Base-by-base conservation (phyloP, 2,797 vertebrate species). In the Acipenser oxyrinchus region DNA sequence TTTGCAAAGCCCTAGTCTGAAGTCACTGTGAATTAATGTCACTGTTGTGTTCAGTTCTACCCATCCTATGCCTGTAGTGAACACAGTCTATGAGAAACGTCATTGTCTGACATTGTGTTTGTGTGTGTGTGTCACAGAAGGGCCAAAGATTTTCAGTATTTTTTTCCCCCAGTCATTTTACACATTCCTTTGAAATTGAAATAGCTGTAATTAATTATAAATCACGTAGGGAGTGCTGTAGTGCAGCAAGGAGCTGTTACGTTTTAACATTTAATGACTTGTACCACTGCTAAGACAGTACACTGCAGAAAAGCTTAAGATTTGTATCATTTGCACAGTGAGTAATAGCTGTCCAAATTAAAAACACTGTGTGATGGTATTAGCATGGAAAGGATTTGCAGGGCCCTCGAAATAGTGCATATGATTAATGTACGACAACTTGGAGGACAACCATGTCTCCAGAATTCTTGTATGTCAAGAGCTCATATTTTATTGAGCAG, bases 221-320 rank as follows among this genome's bases (percentile, higher is more conserved):
- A 85, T 86, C 68, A 65, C 77, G 68, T 70, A 75, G 80, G 79
- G 78, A 83, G 76, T 72, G 83, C 82, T 82, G 78, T 83, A 86
- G 81, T 79, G 79, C 81, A 71, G 79, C 85, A 91, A 78, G 53
- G 78, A 63, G 67, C 74, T 73, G 69, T 66, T 77, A 79, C 81
- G 80, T 90, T 91, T 91, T 91, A 91, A 88, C 82, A 77, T 89
- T 84, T 90, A 86, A 86, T 87, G 77, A 79, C 81, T 77, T 82
- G 69, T 77, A 75, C 63, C 74, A 73, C 66, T 73, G 69, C 66
- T 82, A 80, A 74, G 78, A 75, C 76, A 81, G 63, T 66, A 67
- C 65, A 70, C 51, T 70, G 68, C 52, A 64, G 79, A 77, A 77
- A 74, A 78, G 71, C 61, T 72, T 48, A 58, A 6, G 69, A 64